These are phyloP conservation scores for Silurus aristotelis DNA, from an alignment of 2,797 vertebrate species.

Conservation along the genomic window DNA sequence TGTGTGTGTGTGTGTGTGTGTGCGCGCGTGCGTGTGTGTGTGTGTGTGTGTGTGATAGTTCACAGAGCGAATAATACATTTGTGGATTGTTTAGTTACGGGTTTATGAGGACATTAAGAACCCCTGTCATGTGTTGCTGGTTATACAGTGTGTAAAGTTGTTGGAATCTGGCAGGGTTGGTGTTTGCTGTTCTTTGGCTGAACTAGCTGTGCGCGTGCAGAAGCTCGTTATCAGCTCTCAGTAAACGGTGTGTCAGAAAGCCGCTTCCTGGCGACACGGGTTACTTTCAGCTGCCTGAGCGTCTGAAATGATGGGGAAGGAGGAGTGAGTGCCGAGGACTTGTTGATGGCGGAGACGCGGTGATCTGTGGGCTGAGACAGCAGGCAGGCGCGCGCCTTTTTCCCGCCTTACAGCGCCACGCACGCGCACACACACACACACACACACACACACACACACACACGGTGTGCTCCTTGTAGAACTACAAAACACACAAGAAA, in stretches of 20 bases:
- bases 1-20: no score
- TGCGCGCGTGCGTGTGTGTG: no score
- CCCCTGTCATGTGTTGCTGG: background rate
- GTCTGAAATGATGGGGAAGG: conserved; percentile 59
- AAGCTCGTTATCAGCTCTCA: conserved; percentile 49
- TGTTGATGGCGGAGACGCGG: conserved; percentile 72
- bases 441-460: background rate
- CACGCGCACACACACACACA: background rate
- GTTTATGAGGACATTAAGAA: background rate
- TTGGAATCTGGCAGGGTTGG: conserved; percentile 28
- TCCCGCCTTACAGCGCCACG: background rate
- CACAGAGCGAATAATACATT: background rate
- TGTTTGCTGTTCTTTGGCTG: conserved; percentile 43
- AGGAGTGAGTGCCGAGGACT: conserved; percentile 68
- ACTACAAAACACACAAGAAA: conserved; percentile 18
- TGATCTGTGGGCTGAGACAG: conserved; percentile 59
- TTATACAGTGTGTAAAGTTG: background rate
- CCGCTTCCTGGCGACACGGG: conserved; percentile 53
- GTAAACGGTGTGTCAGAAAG: conserved; percentile 49
- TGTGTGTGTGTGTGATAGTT: background rate
- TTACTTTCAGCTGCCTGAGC: conserved; percentile 47
- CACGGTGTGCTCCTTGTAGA: conserved; percentile 30
- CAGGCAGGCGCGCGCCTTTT: conserved; percentile 51
- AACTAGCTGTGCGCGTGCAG: conserved; percentile 42
- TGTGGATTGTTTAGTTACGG: background rate